Base-by-base conservation (phyloP, 2,888 invertebrate species). In the Zhengitettix transpicula region DNA sequence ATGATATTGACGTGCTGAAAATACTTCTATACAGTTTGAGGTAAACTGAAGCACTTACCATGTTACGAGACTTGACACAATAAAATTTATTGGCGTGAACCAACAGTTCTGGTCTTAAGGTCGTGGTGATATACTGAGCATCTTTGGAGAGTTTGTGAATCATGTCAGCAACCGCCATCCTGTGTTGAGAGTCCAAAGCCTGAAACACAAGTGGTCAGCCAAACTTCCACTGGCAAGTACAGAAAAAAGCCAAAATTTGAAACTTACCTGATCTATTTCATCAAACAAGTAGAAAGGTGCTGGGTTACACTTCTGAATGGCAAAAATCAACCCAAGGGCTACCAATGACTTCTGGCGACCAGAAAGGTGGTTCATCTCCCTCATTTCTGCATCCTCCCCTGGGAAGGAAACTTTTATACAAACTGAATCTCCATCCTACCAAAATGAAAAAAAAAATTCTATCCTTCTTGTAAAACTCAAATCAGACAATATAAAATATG, bases 201-300 rank as follows among this genome's bases (percentile, higher is more conserved):
- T 87, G 78, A 64, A 64, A 63, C 57, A 63, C 55, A 62, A 12
- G 2, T 2, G 7, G 28, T 28, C 28, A 28, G 28, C 28, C 28
- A 5, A 28, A 2, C 28, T 28, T 2, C 28, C 28, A 28, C 28
- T 28, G 28, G 3, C 2, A 5, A 7, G 28, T 28, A 7, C 5
- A 8, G 8, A 47, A 3, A 47, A n/a, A 47, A 8, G 47, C 47
- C 5, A 3, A 47, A 14, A 12, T 14, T 12, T 7, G 5, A 12
- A 62, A 74, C 75, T 71, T 71, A 84, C 85, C 79, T 98, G 98
- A 78, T 99, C 99, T 68, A 99, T 99, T 78, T 99, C 99, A 77
- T 99, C 99, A 75, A 99, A 99, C 56, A 99, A 78, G 75, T 99
- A 99, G 78, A 99, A 99, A 0, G 99, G 99, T 1, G 99, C 99